Evolutionary conservation across 2,113 vertebrate species (phyloP), one percentile per base, ranked within the genome.

Genomic region (Gymnogyps californianus): DNA sequence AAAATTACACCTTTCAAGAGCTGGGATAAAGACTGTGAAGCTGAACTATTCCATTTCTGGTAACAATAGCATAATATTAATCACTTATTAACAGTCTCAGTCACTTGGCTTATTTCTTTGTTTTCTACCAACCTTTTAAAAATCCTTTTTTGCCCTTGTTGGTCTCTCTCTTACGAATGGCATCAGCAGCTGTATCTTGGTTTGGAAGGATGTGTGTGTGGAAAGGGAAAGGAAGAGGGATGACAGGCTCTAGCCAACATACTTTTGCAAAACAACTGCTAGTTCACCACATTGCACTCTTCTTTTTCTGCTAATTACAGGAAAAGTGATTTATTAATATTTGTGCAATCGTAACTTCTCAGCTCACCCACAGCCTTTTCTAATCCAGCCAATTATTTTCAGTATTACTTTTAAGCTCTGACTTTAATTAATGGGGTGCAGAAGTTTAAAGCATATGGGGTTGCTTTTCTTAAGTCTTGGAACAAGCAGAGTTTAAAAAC

Each of bases 351-450:
- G 75, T 93, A 96, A 94, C 87, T 93, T 94, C 85, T 93, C 95
- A 96, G 67, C 90, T 96, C 87, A 91, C 90, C 89, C 96, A 94
- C 93, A 94, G 80, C 52, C 87, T 92, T 93, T 97, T 95, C 87
- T 93, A 96, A 96, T 96, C 57, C 88, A 87, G 67, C 78, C 91
- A 97, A 96, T 97, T 97, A 97, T 96, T 91, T 95, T 96, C 89
- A 82, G 90, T 64, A 92, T 92, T 96, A 84, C 67, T 95, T 95
- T 95, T 89, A 96, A 92, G 51, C 67, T 86, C 61, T 81, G 65
- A 74, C 57, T 96, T 96, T 95, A 96, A 96, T 97, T 96, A 97
- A 97, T 84, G 90, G 94, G 91, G 85, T 97, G 72, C 85, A 96
- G 87, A 96, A 95, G 57, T 84, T 90, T 92, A 95, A 96, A 96